phyloP scores from a whole-genome alignment of 2,797 vertebrate species.

The Alauda arvensis region DNA sequence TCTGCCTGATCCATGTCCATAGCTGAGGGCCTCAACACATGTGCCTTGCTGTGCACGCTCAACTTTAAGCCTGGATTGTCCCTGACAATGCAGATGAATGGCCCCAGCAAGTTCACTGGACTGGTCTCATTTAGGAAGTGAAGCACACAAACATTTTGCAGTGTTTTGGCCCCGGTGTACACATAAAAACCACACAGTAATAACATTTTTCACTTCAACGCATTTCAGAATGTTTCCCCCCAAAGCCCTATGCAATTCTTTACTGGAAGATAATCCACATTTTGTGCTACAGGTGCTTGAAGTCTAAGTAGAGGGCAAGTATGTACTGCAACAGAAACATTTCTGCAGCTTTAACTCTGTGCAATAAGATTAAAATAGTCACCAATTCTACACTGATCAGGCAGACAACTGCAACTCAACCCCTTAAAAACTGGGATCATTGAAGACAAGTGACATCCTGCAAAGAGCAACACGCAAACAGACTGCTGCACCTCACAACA shows the following conservation, averaged over 20 bases:
- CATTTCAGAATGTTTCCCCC: not conserved
- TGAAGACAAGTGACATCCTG: not conserved
- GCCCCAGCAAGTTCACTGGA: not conserved
- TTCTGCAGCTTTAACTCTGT: not conserved
- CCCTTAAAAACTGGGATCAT: not conserved
- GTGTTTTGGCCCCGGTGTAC: not conserved
- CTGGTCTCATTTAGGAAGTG: not conserved
- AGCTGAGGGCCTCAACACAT: not conserved
- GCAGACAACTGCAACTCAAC: not conserved
- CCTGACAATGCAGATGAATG: not conserved
- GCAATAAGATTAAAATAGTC: not conserved
- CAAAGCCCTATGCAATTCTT: not conserved
- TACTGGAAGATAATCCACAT: not conserved
- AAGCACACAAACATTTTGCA: not conserved
- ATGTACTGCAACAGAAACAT: rapidly evolving
- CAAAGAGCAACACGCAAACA: not conserved
- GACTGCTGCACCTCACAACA: not conserved
- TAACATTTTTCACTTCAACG: not conserved
- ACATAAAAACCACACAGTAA: not conserved
- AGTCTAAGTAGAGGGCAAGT: not conserved
- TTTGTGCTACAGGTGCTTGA: too few species aligned
- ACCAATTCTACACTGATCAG: not conserved
- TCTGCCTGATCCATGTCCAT: too few species aligned
- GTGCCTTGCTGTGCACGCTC: not conserved
- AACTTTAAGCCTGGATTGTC: not conserved